Conservation (phyloP, 2,888 invertebrate species). For the Acrocera orbiculus region DNA sequence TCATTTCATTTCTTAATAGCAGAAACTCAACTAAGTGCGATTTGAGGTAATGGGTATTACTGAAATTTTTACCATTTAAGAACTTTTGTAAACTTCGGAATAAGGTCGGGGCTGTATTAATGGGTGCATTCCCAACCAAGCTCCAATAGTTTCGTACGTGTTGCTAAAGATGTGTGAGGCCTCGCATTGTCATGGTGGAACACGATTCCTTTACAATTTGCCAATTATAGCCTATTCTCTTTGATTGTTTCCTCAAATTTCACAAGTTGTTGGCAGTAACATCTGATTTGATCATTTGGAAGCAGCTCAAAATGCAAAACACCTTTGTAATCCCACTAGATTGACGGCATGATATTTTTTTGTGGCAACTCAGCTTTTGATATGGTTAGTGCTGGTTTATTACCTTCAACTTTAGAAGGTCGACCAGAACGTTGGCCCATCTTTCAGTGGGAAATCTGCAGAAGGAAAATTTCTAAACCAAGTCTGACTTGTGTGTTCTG, state of each 20-base stretch:
- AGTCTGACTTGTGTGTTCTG: constrained; percentile 13
- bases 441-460: constrained; percentile 14
- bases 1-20: too few species aligned
- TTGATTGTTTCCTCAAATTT: too few species aligned
- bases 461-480: constrained; percentile 16
- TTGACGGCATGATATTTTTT: constrained; percentile 12
- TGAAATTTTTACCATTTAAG: not conserved
- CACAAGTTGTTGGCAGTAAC: constrained; percentile 13
- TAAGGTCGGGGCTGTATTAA: not conserved
- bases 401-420: constrained; percentile 1
- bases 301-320: constrained; percentile 12
- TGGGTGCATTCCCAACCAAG: constrained; percentile 12
- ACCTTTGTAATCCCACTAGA: constrained; percentile 15
- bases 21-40: too few species aligned
- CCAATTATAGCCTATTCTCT: too few species aligned
- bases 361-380: not conserved
- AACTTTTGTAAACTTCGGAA: not conserved
- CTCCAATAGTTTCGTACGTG: constrained; percentile 13
- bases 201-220: constrained; percentile 2
- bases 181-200: constrained; percentile 4
- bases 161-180: constrained; percentile 10
- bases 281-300: constrained; percentile 9
- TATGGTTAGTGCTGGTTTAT: not conserved
- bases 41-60: not conserved
- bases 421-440: constrained; percentile 11